Base-by-base conservation (phyloP, 2,113 vertebrate genomes). In the Hippocampus abdominalis region DNA sequence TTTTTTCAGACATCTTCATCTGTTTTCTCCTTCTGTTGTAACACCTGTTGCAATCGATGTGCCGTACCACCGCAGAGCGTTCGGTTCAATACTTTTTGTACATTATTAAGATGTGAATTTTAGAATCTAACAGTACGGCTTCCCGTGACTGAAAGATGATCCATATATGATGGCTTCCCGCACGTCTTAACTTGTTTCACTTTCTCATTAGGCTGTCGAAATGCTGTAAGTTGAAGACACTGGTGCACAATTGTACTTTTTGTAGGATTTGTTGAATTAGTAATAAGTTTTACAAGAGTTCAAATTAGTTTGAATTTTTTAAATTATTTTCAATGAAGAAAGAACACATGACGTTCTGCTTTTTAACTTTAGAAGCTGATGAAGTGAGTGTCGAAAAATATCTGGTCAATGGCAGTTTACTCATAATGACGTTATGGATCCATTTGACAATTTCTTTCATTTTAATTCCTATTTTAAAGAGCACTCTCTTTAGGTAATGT, bases 31-130 rank as follows among this genome's bases (percentile, higher is more conserved):
- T 75, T 25, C 63, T 73, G 60, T 60, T 51, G 5, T 12, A 16
- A 67, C 84, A 88, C 88, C 82, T 89, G 86, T 87, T 89, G 88
- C 85, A 49, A 76, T 68, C 56, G 68, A 71, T 70, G 79, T 44
- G 72, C 15, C 78, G 78, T 80, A 21, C 70, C 13, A 64, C 15
- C 27, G 63, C 23, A 64, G 32, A 36, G 32, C 32, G 32, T 36
- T 36, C 32, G 32, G 32, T 36, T 36, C 32, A 36, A 36, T 6
- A 36, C 5, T 51, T 68, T 18, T 48, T 49, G 1, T 2, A n/a
- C 8, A n/a, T 16, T 18, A 25, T 46, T 16, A 64, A 27, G 2
- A 23, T 25, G 15, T 21, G 21, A 56, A 15, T 20, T 40, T 69
- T 56, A 66, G 69, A 56, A 53, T 39, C 56, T 71, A 42, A 70